Conservation (phyloP, 2,797 vertebrate genomes). For the Chromobotia macracanthus region DNA sequence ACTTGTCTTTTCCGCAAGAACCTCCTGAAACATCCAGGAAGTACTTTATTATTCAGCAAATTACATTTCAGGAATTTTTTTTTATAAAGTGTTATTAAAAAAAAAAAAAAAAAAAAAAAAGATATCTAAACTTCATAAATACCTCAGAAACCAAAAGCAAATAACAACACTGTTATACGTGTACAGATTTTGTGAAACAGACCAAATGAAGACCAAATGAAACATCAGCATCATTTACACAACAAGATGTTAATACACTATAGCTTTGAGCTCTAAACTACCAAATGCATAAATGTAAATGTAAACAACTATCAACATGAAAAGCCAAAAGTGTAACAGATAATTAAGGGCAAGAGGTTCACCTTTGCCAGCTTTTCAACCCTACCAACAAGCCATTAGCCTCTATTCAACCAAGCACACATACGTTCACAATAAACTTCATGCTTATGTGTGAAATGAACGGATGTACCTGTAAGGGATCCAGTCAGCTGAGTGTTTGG, state of each 20-base stretch:
- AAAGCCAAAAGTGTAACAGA: not conserved
- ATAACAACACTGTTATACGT: not conserved
- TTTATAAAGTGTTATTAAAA: not conserved
- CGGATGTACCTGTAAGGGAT: constrained; percentile 94
- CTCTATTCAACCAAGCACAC: constrained; percentile 11
- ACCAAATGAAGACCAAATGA: not conserved
- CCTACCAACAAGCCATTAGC: not conserved
- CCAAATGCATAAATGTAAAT: too few relatives aligned
- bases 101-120: too few relatives aligned
- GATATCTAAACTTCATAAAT: not conserved
- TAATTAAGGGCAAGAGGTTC: constrained; percentile 6
- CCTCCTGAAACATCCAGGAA: not conserved
- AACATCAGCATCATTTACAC: not conserved
- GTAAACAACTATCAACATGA: not conserved
- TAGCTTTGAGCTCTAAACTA: not conserved
- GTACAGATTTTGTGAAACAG: constrained; percentile 1
- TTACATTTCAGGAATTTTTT: not conserved
- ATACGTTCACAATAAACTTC: not conserved
- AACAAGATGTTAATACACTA: not conserved
- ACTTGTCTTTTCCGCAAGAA: not conserved
- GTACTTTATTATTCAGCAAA: not conserved
- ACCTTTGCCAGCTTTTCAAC: constrained; percentile 38
- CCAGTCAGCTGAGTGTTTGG: constrained; percentile 96
- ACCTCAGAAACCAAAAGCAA: too few relatives aligned
- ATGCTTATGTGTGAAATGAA: not conserved